Conservation (phyloP, 2,888 invertebrate species). For the Eledona agricola region DNA sequence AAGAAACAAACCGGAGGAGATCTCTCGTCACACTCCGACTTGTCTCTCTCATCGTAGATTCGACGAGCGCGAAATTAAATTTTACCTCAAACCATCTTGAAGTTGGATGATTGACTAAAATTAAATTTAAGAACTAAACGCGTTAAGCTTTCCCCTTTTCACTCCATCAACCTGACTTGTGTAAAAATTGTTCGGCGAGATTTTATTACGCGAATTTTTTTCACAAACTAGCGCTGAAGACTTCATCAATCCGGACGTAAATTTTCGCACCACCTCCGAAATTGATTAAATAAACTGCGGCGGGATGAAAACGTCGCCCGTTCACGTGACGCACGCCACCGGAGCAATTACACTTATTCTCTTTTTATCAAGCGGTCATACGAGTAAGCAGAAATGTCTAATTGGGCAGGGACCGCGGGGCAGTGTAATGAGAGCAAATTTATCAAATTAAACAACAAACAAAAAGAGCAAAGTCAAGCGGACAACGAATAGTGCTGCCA, state of each 20-base stretch:
- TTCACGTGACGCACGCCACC: conserved; percentile 26
- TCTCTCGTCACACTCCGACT: conserved; percentile 42
- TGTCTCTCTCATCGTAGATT: conserved; percentile 49
- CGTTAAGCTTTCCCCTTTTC: conserved; percentile 62
- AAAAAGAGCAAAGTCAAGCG: no score
- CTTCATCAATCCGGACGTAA: background rate
- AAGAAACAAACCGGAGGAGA: conserved; percentile 54
- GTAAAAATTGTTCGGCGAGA: conserved; percentile 57
- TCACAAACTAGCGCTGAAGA: conserved; percentile 5
- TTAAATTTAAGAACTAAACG: conserved; percentile 64
- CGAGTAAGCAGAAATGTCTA: background rate
- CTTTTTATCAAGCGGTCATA: conserved; percentile 9
- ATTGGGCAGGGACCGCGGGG: background rate
- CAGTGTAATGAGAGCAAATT: no score
- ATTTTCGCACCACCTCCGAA: conserved; percentile 1
- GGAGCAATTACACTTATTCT: conserved; percentile 15
- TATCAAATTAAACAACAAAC: no score
- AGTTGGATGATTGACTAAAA: conserved; percentile 63
- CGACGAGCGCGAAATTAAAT: conserved; percentile 61
- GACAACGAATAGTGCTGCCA: no score
- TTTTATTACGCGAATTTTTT: conserved; percentile 55
- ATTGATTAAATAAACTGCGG: conserved; percentile 24
- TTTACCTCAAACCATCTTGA: conserved; percentile 60
- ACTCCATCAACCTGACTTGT: conserved; percentile 59
- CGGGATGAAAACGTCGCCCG: conserved; percentile 5